These are phyloP conservation scores for Seriola aureovittata DNA, from an alignment of 2,113 vertebrate genomes.

Conservation along the genomic window DNA sequence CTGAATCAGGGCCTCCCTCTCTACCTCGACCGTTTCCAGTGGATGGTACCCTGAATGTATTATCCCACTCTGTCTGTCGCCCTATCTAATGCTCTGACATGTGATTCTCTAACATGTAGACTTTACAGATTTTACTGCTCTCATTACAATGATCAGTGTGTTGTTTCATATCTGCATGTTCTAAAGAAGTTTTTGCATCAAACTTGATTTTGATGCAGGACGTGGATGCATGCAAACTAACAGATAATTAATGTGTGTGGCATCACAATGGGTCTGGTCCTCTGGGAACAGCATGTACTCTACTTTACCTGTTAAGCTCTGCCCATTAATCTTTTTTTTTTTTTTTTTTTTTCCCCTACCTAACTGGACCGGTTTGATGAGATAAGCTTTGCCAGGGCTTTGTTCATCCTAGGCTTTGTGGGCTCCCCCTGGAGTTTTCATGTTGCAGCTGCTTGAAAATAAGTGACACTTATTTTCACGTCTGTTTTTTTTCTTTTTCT, in stretches of 20 bases:
- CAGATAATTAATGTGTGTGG: neutral
- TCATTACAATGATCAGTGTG: neutral
- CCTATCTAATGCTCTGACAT: slow-evolving; percentile 9
- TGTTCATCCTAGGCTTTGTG: slow-evolving; percentile 25
- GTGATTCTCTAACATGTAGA: neutral
- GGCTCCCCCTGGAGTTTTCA: slow-evolving; percentile 66
- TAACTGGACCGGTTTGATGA: slow-evolving; percentile 47
- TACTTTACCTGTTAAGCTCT: slow-evolving; percentile 34
- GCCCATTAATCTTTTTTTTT: slow-evolving; percentile 2
- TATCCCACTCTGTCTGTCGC: neutral
- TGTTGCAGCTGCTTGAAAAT: neutral
- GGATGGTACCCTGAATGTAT: neutral
- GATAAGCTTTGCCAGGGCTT: neutral
- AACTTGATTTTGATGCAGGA: slow-evolving; percentile 3
- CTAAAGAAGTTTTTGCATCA: neutral
- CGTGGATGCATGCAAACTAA: slow-evolving; percentile 54
- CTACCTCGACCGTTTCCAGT: neutral
- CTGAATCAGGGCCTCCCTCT: neutral
- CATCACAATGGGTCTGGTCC: slow-evolving; percentile 10
- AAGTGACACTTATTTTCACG: neutral
- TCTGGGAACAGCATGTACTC: slow-evolving; percentile 50
- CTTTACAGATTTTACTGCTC: neutral
- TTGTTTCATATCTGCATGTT: slow-evolving; percentile 33
- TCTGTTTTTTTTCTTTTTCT: neutral
- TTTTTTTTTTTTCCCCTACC: neutral